phyloP scores from a whole-genome alignment of 1,140 invertebrate genomes.

The Microplitis mediator region DNA sequence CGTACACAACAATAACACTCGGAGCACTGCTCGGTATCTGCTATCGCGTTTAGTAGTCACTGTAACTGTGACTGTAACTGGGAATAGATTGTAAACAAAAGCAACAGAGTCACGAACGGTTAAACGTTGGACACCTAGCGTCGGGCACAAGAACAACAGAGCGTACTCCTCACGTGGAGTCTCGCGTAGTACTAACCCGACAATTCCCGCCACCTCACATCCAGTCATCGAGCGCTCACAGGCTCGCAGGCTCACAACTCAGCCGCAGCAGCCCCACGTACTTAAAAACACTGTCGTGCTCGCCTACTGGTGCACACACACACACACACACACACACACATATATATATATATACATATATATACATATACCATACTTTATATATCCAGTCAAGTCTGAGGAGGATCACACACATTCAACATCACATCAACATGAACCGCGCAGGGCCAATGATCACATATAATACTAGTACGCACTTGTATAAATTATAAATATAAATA shows the following conservation, averaged over 20 bases:
- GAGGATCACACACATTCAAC: background rate
- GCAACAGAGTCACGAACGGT: background rate
- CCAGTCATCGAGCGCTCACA: background rate
- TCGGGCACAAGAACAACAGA: background rate
- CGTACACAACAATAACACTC: background rate
- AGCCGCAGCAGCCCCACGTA: background rate
- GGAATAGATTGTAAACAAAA: background rate
- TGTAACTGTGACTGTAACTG: background rate
- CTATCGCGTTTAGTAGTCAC: background rate
- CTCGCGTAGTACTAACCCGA: constrained; percentile 25
- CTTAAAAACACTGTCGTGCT: background rate
- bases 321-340: background rate
- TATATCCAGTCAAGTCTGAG: background rate
- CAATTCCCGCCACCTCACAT: constrained; percentile 22
- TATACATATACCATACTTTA: background rate
- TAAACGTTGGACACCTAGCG: background rate
- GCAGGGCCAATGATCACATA: constrained; percentile 15
- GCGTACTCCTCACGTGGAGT: constrained; percentile 13
- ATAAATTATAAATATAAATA: too few relatives aligned
- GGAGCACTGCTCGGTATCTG: background rate
- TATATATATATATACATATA: background rate
- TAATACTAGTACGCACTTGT: background rate
- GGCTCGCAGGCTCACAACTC: too few relatives aligned
- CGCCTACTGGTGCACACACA: background rate
- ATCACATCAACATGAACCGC: background rate